Conservation (phyloP, 37 sponge, comb jelly and placozoan species). For the Dysidea cf. avara region DNA sequence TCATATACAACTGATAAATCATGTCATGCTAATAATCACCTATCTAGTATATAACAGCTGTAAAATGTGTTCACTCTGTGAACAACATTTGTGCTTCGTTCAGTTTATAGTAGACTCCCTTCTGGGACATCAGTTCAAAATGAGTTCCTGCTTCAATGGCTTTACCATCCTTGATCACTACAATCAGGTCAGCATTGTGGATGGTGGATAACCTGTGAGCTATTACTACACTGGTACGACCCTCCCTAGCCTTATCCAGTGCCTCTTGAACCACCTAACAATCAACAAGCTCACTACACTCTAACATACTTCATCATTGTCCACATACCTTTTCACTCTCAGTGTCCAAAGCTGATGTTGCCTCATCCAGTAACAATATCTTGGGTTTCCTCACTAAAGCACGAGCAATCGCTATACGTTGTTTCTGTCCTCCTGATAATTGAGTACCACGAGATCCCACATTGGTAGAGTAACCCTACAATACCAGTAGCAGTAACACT, state of each 20-base stretch:
- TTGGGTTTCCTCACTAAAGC: slow-evolving; percentile 78
- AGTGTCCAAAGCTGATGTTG: slow-evolving; percentile 82
- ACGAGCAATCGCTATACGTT: slow-evolving; percentile 78
- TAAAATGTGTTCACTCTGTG: background rate
- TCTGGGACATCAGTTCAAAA: slow-evolving; percentile 57
- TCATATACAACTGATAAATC: too few relatives aligned
- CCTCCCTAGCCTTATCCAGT: slow-evolving; percentile 80
- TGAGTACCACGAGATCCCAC: slow-evolving; percentile 73
- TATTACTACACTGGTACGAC: slow-evolving; percentile 85
- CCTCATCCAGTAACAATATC: slow-evolving; percentile 79
- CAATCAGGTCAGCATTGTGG: slow-evolving; percentile 78
- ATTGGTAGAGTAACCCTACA: slow-evolving; percentile 65
- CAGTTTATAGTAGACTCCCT: slow-evolving; percentile 76
- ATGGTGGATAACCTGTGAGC: slow-evolving; percentile 91
- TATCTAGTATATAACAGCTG: too few relatives aligned
- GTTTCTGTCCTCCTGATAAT: slow-evolving; percentile 81
- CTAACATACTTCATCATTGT: too few relatives aligned
- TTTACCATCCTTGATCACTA: slow-evolving; percentile 68
- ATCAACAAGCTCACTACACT: too few relatives aligned
- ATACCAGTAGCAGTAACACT: too few relatives aligned
- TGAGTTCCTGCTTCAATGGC: slow-evolving; percentile 72
- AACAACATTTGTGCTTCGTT: slow-evolving; percentile 58
- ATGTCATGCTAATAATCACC: too few relatives aligned
- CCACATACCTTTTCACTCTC: slow-evolving; percentile 82
- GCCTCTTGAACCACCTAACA: slow-evolving; percentile 71